A percentile compares a stretch with the other conserved stretches of the same genome.
Evolutionary conservation across 2,113 vertebrate species (phyloP).

Genomic region (Etia nguti): DNA sequence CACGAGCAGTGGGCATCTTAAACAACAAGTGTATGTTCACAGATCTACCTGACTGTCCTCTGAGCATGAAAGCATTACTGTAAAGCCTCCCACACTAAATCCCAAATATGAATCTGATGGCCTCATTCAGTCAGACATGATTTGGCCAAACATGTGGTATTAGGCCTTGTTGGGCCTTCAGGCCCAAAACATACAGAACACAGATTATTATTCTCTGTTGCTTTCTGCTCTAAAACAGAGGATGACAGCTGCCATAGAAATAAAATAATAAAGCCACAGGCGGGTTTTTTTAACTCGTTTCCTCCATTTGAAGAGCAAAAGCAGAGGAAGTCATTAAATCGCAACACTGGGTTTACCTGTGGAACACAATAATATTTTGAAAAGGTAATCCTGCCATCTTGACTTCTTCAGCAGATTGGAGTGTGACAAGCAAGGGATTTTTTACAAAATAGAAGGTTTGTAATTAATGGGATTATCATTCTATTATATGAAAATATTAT

Average conservation of each 20-base stretch:
- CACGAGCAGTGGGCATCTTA: not conserved
- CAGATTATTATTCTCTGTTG: constrained; percentile 40
- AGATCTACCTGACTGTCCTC: not conserved
- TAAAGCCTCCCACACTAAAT: constrained; percentile 13
- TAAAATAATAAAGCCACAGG: constrained; percentile 28
- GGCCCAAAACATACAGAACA: constrained; percentile 47
- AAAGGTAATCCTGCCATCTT: too few species aligned
- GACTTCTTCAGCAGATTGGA: too few species aligned
- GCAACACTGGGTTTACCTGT: not conserved
- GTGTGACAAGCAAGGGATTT: not conserved
- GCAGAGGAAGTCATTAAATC: not conserved
- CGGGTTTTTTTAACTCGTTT: not conserved
- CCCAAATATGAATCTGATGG: constrained; percentile 40
- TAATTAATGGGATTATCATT: not conserved
- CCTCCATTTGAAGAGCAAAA: not conserved
- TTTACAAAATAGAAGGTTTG: not conserved
- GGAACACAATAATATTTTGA: too few species aligned
- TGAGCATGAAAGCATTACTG: not conserved
- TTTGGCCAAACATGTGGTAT: constrained; percentile 47
- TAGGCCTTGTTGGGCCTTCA: constrained; percentile 44
- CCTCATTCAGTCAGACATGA: constrained; percentile 64
- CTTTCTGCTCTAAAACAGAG: constrained; percentile 26
- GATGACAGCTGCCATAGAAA: constrained; percentile 55
- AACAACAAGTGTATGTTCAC: not conserved
- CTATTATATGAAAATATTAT: not conserved